Evolutionary conservation across 2,797 vertebrate genomes (phyloP), one percentile per base, ranked within the genome.

Genomic region (Typhlichthys subterraneus): DNA sequence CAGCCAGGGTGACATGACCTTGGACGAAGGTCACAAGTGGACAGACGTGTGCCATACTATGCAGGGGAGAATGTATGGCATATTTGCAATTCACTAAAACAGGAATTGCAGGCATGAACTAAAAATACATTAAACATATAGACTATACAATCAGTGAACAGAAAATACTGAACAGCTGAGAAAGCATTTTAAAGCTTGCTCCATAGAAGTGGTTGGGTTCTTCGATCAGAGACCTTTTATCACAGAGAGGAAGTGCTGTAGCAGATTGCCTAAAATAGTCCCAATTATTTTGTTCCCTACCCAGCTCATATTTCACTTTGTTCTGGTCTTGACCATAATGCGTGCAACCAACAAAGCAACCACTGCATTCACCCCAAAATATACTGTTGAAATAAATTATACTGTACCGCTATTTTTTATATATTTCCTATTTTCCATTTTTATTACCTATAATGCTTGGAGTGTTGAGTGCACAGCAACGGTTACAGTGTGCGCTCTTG

Each of bases 231-330:
- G 81, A 67, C 76, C 75, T 77, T 60, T 70, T 66, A 83, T 82
- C 77, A 59, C 67, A 67, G 74, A 76, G 53, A 82, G 69, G 72
- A 85, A 81, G 73, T 23, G 23, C 23, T 23, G 23, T 17, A 9
- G 38, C 70, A 64, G 73, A 67, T 11, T 49, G 23, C 1, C 70
- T 79, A 79, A 75, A 79, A 82, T 82, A 84, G 70, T 14, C 17
- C 23, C 47, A 59, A 42, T 47, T 58, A 72, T 76, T 77, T 72
- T 64, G 57, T 70, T 79, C 65, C 66, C 61, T 75, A 29, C 14
- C 29, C 45, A 64, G 45, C 42, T 31, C 70, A 76, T 45, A 52
- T 61, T 12, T 33, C 15, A 15, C 48, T 77, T 63, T 69, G 55
- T 59, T 77, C 59, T 75, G 63, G 31, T 42, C 52, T 56, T 70